Evolutionary conservation across 1,140 invertebrate species (phyloP), one percentile per base, ranked within the genome.

Genomic region (Meteorus sp.): DNA sequence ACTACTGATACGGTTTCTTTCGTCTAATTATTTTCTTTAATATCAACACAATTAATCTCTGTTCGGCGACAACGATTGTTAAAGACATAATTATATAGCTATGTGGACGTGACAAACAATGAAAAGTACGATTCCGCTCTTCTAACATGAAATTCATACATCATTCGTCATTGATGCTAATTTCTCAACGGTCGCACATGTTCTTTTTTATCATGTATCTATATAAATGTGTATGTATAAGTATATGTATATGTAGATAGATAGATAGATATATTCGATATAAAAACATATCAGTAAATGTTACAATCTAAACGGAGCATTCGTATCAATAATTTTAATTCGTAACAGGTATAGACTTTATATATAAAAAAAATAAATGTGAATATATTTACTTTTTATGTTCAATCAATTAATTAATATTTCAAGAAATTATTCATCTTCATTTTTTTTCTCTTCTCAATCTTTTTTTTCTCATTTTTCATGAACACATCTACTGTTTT

Each of bases 331-430:
- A 68, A 70, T 73, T 70, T 70, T 73, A 72, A 76, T 73, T 68
- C 61, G 67, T 72, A 76, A 77, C 75, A 75, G 69, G 64, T 74
- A 77, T 77, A 78, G 71, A 78, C 73, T 77, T 76, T 66, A 72
- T 68, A 73, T 74, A 72, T 66, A 74, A 73, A 72, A 72, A 73
- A 69, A 62, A 63, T 65, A 68, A 64, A 64, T 58, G 45, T 59
- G 61, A 61, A 65, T 60, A 54, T 65, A 62, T 67, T 64, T 60
- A 62, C 29, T 61, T 61, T 22, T 51, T 61, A 71, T 69, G 68
- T 69, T 66, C 65, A 68, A 67, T 69, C 54, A 57, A 55, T 45
- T 29, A 47, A n/a, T 22, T 13, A 23, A 47, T 48, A 25, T 48
- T 25, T 25, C 17, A 48, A 48, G 20, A 48, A 48, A 27, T n/a